A percentile compares a stretch with the other conserved stretches of the same genome.
phyloP scores from a whole-genome alignment of 2,797 vertebrate genomes.

The Simalia tracyae region DNA sequence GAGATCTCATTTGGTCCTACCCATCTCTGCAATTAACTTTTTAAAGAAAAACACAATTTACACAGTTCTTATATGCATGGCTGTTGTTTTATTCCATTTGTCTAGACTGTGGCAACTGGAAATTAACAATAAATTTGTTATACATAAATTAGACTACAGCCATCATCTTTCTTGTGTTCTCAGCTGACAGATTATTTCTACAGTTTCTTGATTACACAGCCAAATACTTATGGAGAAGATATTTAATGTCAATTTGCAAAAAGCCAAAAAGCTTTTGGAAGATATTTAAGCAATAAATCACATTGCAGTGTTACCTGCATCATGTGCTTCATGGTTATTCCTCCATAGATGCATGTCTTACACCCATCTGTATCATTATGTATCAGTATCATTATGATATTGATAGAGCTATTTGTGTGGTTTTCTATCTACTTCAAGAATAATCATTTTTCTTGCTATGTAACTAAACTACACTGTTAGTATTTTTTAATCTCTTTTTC shows the following conservation, averaged over 20 bases:
- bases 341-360: not conserved
- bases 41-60: not conserved
- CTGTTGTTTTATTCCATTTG: not conserved
- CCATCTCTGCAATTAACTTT: not conserved
- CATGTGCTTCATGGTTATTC: not conserved
- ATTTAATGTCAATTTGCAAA: not conserved
- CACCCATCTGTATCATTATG: too few relatives aligned
- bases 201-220: not conserved
- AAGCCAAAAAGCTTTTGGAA: not conserved
- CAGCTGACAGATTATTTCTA: not conserved
- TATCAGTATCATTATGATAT: too few relatives aligned
- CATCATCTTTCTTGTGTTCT: not conserved
- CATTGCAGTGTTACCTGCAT: not conserved
- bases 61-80: not conserved
- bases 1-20: not conserved
- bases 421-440: not conserved
- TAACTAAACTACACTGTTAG: not conserved
- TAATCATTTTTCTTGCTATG: not conserved
- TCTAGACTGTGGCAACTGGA: not conserved
- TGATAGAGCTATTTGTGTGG: not conserved
- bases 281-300: not conserved
- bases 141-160: not conserved
- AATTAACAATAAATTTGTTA: not conserved
- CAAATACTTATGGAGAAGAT: not conserved
- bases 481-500: not conserved